Percentiles rank a stretch among this genome's conserved stretches.
Evolutionary conservation across 2,113 vertebrate genomes (phyloP).

Genomic region (Perognathus longimembris): DNA sequence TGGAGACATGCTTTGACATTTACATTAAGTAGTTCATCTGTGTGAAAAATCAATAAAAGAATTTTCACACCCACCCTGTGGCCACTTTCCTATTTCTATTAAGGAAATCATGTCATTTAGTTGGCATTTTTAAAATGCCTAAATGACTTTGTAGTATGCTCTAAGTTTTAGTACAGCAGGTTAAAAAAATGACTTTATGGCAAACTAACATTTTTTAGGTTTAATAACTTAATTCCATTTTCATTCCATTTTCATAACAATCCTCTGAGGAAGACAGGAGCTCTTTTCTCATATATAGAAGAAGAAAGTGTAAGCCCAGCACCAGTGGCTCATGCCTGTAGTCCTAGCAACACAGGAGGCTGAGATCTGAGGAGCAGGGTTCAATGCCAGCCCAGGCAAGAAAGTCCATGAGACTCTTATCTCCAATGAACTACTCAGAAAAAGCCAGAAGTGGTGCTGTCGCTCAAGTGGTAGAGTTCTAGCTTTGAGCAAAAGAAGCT

Average conservation of each 20-base stretch:
- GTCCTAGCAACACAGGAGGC: too few species aligned
- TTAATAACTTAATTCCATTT: slow-evolving; percentile 1
- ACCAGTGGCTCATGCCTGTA: too few species aligned
- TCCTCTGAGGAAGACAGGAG: background rate
- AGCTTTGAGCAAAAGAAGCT: too few species aligned
- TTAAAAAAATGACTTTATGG: background rate
- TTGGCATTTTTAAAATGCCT: slow-evolving; percentile 2
- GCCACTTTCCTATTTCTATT: slow-evolving; percentile 51
- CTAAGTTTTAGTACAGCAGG: slow-evolving; percentile 21
- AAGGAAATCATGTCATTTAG: slow-evolving; percentile 35
- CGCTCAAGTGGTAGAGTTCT: too few species aligned
- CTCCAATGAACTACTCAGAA: too few species aligned
- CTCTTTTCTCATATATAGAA: background rate
- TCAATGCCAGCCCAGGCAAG: too few species aligned
- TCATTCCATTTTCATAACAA: slow-evolving; percentile 21
- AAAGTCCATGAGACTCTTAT: too few species aligned
- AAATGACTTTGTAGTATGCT: slow-evolving; percentile 44
- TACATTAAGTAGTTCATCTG: slow-evolving; percentile 40
- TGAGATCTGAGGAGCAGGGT: too few species aligned
- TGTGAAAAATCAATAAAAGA: slow-evolving; percentile 60
- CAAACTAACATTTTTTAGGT: slow-evolving; percentile 13
- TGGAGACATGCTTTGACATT: slow-evolving; percentile 51
- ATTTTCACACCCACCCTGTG: slow-evolving; percentile 13
- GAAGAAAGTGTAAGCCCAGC: too few species aligned
- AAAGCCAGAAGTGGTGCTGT: too few species aligned